Evolutionary conservation across 2,888 invertebrate species (phyloP), one percentile per base, ranked within the genome.

Genomic region (Mimas tiliae): DNA sequence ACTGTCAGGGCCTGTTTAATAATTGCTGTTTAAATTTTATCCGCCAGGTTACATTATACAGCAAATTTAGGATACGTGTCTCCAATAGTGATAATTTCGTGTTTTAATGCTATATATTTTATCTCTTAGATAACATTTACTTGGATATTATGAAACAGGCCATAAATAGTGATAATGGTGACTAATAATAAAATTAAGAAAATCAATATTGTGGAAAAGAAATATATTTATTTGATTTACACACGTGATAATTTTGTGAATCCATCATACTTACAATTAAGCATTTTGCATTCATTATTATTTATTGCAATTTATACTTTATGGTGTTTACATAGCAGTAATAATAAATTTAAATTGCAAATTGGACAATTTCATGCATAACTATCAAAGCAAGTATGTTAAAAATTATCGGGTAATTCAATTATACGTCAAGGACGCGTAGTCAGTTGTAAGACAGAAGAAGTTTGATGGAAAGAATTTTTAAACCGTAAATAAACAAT

Each of bases 321-420:
- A 42, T 42, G 58, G 42, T 58, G 58, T 58, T 58, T 58, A 42
- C 42, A 42, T 58, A 38, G 19, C 58, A 58, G 19, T 58, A 38
- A 50, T 48, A 64, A 48, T 51, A 51, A 51, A 64, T 64, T 64
- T 34, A 50, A 51, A 64, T 64, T 64, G 64, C 64, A 64, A 50
- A 64, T 64, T 50, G 51, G 48, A 19, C 38, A 64, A 51, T 64
- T 64, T 64, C 38, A 64, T 34, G 64, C 50, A 51, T 38, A 64
- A 64, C 27, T 63, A 38, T 16, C n/a, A 48, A 33, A 63, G 38
- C 16, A 11, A n/a, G 21, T 45, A 14, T 45, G 12, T 45, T 12
- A 45, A 58, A 58, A 58, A 42, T 19, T 11, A 16, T 42, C 1
- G 58, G 58, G 6, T 42, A 12, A 42, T 38, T 58, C 58, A 58